phyloP scores from a whole-genome alignment of 1,140 invertebrate genomes.

The Mizuhopecten yessoensis region DNA sequence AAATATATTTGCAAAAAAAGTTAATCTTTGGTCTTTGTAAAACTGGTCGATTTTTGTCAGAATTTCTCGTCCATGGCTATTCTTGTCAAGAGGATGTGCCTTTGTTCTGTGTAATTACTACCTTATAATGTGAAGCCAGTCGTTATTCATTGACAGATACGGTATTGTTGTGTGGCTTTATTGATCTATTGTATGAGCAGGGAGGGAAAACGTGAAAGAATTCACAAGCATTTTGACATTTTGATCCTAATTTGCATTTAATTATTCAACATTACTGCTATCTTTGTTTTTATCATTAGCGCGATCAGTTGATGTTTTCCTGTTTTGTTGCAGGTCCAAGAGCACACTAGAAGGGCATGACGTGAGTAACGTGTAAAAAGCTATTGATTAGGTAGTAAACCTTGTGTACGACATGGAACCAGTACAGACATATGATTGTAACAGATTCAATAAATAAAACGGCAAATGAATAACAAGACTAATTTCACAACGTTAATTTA shows the following conservation, averaged over 20 bases:
- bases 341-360: background rate
- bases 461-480: too few species aligned
- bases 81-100: background rate
- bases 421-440: too few species aligned
- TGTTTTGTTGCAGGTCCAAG: background rate
- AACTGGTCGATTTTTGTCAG: background rate
- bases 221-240: background rate
- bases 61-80: background rate
- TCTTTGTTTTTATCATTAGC: background rate
- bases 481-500: too few species aligned
- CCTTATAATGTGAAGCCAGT: background rate
- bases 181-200: background rate
- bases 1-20: too few species aligned
- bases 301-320: background rate
- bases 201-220: background rate
- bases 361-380: background rate
- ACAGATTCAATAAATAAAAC: too few species aligned
- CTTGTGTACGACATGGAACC: too few species aligned
- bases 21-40: too few species aligned
- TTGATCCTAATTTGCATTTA: background rate
- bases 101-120: background rate
- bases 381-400: background rate
- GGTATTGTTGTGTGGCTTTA: background rate
- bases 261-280: conserved; percentile 1
- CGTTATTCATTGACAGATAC: background rate